Evolutionary conservation across 2,888 invertebrate genomes (phyloP).

Genomic region (Rhagonycha fulva): DNA sequence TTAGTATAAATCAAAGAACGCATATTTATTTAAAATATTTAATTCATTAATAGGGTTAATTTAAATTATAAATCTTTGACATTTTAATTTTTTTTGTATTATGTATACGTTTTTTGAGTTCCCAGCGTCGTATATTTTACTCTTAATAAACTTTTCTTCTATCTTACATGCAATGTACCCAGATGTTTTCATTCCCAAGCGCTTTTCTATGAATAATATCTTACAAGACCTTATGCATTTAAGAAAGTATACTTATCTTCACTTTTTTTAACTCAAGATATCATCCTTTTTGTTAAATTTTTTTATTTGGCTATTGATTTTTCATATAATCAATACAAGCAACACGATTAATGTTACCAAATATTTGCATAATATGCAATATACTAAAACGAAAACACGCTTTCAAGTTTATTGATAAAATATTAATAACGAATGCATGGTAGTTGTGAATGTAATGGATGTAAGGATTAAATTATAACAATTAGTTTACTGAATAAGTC

Average conservation of each 20-base stretch:
- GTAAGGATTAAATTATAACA: not conserved
- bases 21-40: too few species aligned
- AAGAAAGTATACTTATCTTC: constrained; percentile 17
- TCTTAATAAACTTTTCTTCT: constrained; percentile 19
- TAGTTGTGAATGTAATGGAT: not conserved
- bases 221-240: constrained; percentile 17
- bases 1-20: too few species aligned
- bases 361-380: not conserved
- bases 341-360: not conserved
- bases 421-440: not conserved
- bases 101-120: not conserved
- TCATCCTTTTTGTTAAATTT: not conserved
- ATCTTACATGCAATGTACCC: constrained; percentile 25
- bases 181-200: constrained; percentile 27
- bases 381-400: not conserved
- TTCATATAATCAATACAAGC: not conserved
- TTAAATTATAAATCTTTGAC: not conserved
- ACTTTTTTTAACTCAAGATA: constrained; percentile 4
- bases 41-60: not conserved
- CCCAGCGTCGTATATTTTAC: constrained; percentile 9
- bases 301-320: not conserved
- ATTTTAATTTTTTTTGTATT: not conserved
- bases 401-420: not conserved
- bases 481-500: not conserved
- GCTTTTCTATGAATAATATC: constrained; percentile 25